Percentiles rank a stretch among this genome's conserved stretches.
phyloP scores from a whole-genome alignment of 2,888 invertebrate genomes.

The Epirrhoe tristata region DNA sequence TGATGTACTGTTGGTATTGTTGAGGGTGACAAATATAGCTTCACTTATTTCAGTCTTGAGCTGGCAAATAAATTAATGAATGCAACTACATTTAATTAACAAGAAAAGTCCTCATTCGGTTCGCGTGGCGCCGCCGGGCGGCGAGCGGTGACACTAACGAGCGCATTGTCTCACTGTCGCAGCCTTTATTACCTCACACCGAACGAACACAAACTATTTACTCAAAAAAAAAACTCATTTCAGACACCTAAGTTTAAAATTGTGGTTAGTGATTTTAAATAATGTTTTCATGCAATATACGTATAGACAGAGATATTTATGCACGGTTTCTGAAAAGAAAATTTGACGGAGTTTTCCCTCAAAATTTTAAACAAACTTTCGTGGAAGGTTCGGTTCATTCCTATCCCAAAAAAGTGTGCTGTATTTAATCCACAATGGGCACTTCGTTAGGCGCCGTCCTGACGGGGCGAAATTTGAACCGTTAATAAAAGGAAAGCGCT shows the following conservation, averaged over 20 bases:
- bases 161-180: constrained; percentile 23
- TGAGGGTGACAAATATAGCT: too few species aligned
- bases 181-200: constrained; percentile 10
- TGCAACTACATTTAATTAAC: constrained; percentile 12
- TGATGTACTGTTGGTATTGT: too few species aligned
- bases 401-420: constrained; percentile 28
- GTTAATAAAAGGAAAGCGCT: constrained; percentile 36
- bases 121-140: background rate
- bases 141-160: constrained; percentile 14
- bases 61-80: background rate
- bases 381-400: constrained; percentile 20
- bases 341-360: background rate
- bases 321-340: background rate
- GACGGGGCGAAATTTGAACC: constrained; percentile 31
- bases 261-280: too few species aligned
- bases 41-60: background rate
- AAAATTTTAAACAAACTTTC: constrained; percentile 18
- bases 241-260: constrained; percentile 1
- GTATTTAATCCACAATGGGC: constrained; percentile 34
- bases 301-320: background rate
- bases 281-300: background rate
- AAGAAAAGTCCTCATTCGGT: constrained; percentile 10
- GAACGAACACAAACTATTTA: background rate
- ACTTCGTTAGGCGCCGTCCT: constrained; percentile 38
- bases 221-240: too few species aligned